Conservation (phyloP, 2,888 invertebrate genomes). For the Spodoptera picta region DNA sequence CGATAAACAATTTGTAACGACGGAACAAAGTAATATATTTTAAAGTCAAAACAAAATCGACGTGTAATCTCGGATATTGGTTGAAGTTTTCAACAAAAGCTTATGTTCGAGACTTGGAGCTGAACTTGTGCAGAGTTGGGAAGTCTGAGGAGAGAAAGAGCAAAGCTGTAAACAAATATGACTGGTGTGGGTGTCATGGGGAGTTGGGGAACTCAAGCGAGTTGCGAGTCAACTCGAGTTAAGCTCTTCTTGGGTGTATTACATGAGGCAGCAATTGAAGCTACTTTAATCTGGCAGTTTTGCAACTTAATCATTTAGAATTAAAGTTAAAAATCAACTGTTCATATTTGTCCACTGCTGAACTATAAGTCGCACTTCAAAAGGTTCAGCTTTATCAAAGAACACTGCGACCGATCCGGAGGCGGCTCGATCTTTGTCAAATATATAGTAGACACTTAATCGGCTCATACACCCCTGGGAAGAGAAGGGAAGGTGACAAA, state of each 20-base stretch:
- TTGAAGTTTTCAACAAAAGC: slow-evolving; percentile 40
- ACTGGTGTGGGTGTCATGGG: slow-evolving; percentile 20
- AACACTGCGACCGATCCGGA: no score
- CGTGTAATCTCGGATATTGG: slow-evolving; percentile 32
- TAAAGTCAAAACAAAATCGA: slow-evolving; percentile 31
- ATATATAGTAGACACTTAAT: no score
- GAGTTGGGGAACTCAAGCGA: slow-evolving; percentile 16
- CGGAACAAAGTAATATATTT: slow-evolving; percentile 25
- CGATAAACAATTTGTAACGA: slow-evolving; percentile 7
- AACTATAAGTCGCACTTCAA: no score
- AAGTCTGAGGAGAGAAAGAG: slow-evolving; percentile 35
- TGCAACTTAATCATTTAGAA: no score
- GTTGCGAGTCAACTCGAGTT: slow-evolving; percentile 17
- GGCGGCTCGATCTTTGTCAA: no score
- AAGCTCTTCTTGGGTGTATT: slow-evolving; percentile 23
- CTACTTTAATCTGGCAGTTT: no score
- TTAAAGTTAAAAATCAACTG: no score
- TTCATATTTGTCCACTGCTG: no score
- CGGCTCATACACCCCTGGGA: no score
- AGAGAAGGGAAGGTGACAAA: no score
- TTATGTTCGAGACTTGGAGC: slow-evolving; percentile 18
- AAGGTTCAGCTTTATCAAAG: no score
- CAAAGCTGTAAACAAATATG: slow-evolving; percentile 44
- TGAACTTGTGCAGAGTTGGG: slow-evolving; percentile 21
- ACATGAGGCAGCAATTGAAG: not conserved